A percentile compares a stretch with the other conserved stretches of the same genome.
Evolutionary conservation across 35 echinoderm and acorn worm genomes (phyloP).

Genomic region (Chiridota heheva): DNA sequence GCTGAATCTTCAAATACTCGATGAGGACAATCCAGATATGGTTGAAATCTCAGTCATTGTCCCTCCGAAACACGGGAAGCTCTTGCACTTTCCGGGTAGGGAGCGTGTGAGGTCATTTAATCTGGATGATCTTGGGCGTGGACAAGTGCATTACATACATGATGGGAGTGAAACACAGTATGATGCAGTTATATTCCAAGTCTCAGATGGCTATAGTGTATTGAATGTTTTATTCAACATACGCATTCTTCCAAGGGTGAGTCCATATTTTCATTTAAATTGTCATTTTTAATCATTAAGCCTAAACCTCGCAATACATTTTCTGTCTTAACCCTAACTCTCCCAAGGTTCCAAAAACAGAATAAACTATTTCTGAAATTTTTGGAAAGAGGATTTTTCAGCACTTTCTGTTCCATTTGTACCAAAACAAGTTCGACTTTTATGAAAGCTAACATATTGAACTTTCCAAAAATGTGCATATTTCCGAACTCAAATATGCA

Average conservation of each 20-base stretch:
- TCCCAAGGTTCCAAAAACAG: too few relatives aligned
- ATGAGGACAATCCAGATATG: slow-evolving; percentile 77
- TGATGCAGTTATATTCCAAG: slow-evolving; percentile 74
- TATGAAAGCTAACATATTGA: too few relatives aligned
- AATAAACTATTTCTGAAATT: too few relatives aligned
- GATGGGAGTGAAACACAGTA: slow-evolving; percentile 85
- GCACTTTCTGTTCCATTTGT: too few relatives aligned
- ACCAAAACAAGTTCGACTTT: too few relatives aligned
- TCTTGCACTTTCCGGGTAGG: slow-evolving; percentile 61
- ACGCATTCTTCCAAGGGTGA: slow-evolving; percentile 73
- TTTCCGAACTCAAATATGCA: too few relatives aligned
- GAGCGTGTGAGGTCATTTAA: slow-evolving; percentile 45
- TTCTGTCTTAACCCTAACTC: too few relatives aligned
- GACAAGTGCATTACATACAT: slow-evolving; percentile 74
- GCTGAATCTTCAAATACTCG: slow-evolving; percentile 75
- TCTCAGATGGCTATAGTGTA: slow-evolving; percentile 88
- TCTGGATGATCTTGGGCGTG: slow-evolving; percentile 49
- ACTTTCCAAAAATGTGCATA: too few relatives aligned
- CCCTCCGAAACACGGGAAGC: slow-evolving; percentile 69
- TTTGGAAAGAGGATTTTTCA: too few relatives aligned
- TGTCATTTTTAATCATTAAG: neutral
- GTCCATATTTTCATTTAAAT: neutral
- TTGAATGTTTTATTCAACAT: slow-evolving; percentile 90
- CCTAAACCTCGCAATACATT: too few relatives aligned
- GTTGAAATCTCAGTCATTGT: slow-evolving; percentile 74